phyloP scores from a whole-genome alignment of 2,888 invertebrate genomes.

The Gandaritis pyraliata region DNA sequence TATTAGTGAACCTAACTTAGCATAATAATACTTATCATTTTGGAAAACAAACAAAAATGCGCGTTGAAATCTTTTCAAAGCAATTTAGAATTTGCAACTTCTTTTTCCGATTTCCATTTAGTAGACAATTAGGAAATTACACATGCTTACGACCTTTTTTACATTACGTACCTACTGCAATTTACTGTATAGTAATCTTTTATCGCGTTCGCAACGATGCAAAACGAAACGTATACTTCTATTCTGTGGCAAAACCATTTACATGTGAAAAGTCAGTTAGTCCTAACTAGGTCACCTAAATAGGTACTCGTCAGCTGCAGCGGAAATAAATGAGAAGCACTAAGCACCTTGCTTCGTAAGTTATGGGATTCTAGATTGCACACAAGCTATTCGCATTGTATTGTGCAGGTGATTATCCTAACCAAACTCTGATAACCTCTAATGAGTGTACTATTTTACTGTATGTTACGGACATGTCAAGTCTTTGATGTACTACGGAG shows the following conservation, averaged over 20 bases:
- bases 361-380: conserved; percentile 25
- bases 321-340: conserved; percentile 29
- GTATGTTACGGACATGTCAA: no score
- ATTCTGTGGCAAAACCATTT: neutral
- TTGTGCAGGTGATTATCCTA: conserved; percentile 1
- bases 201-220: neutral
- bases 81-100: neutral
- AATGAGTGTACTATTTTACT: no score
- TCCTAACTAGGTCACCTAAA: conserved; percentile 32
- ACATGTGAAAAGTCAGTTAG: conserved; percentile 2
- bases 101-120: no score
- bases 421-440: no score
- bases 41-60: neutral
- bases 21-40: no score
- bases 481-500: no score
- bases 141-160: no score
- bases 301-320: conserved; percentile 29
- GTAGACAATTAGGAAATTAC: no score
- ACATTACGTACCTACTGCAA: no score
- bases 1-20: no score
- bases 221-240: neutral
- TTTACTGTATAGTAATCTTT: no score
- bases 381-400: conserved; percentile 21
- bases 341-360: conserved; percentile 26
- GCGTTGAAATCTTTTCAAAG: conserved; percentile 18